These are phyloP conservation scores for Pelvicachromis taeniatus DNA, from an alignment of 2,113 vertebrate species.

Conservation along the genomic window DNA sequence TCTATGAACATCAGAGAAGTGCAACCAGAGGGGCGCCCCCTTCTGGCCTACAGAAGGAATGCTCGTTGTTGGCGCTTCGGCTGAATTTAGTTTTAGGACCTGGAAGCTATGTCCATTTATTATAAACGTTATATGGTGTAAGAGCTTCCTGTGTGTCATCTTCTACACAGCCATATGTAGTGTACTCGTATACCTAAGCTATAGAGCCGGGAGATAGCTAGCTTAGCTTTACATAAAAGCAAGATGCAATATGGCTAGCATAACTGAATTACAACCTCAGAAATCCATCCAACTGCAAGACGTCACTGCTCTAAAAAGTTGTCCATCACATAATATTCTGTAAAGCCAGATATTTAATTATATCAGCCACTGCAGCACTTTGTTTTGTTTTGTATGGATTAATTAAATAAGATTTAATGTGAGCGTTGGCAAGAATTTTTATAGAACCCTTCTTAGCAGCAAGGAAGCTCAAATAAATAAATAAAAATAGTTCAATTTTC, in stretches of 20 bases:
- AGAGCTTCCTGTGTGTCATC: neutral
- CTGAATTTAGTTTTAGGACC: neutral
- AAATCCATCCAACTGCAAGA: neutral
- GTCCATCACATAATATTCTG: no score
- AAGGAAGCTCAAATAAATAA: neutral
- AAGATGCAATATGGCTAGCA: neutral
- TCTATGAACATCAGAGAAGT: neutral
- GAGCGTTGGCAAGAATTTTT: neutral
- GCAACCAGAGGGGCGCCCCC: neutral
- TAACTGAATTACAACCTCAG: neutral
- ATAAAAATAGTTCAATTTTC: neutral
- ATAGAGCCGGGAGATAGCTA: neutral
- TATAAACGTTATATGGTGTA: neutral
- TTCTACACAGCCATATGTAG: neutral
- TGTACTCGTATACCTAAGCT: accelerated
- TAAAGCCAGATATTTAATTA: neutral
- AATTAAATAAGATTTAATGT: neutral
- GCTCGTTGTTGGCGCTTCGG: neutral
- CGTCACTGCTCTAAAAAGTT: neutral
- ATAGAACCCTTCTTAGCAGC: neutral
- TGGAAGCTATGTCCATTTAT: neutral
- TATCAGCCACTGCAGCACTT: neutral
- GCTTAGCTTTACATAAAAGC: neutral
- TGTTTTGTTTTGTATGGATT: neutral
- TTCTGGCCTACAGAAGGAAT: neutral